Evolutionary conservation across 2,113 vertebrate genomes (phyloP).

Genomic region (Anthoscopus minutus): DNA sequence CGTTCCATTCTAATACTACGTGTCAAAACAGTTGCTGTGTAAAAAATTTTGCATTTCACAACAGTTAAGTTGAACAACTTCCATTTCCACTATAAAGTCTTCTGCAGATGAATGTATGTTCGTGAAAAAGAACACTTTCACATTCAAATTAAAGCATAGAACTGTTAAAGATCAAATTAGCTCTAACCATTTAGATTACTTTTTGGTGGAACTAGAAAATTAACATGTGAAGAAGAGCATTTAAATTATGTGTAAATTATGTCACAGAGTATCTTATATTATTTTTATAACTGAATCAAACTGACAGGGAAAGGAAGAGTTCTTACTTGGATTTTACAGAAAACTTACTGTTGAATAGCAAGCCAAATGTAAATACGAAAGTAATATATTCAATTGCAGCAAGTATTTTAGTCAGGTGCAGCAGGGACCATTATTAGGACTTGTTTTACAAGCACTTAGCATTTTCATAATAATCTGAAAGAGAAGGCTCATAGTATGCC

Average conservation of each 20-base stretch:
- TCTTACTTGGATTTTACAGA: not conserved
- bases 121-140: not conserved
- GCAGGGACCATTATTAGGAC: not conserved
- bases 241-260: not conserved
- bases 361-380: not conserved
- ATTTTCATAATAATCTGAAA: constrained; percentile 11
- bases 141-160: not conserved
- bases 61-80: not conserved
- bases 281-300: not conserved
- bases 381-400: not conserved
- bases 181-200: not conserved
- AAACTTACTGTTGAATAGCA: not conserved
- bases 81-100: not conserved
- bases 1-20: not conserved
- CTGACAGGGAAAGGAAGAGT: not conserved
- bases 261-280: not conserved
- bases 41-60: not conserved
- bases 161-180: not conserved
- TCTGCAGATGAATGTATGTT: not conserved
- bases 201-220: not conserved
- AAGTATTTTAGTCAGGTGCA: not conserved
- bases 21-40: not conserved
- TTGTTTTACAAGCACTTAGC: constrained; percentile 1
- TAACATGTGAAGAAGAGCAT: not conserved
- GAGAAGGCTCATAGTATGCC: not conserved